A percentile compares a stretch with the other conserved stretches of the same genome.
Conservation (phyloP, 1,140 invertebrate species). For the Aphaenogaster rudis region DNA sequence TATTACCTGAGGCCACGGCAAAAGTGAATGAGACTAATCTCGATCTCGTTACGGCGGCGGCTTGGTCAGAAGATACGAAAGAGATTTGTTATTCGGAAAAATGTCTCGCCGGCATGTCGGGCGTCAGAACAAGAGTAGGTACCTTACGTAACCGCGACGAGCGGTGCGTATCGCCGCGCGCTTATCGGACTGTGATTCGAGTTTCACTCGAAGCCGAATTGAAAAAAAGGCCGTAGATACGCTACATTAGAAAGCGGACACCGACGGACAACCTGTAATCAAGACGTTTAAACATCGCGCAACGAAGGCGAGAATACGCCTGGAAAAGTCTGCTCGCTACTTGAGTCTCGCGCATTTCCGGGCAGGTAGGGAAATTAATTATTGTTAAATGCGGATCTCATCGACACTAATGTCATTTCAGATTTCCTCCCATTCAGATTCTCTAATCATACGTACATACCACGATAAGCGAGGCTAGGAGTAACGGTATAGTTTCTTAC, state of each 20-base stretch:
- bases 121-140: constrained; percentile 58
- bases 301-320: background rate
- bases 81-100: constrained; percentile 63
- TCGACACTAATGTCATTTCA: constrained; percentile 26
- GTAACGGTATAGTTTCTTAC: constrained; percentile 1
- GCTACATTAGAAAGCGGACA: constrained; percentile 76
- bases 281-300: constrained; percentile 65
- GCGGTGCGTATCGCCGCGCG: constrained; percentile 19
- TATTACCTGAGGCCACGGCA: constrained; percentile 17
- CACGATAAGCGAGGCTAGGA: background rate
- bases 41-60: constrained; percentile 50
- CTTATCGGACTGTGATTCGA: constrained; percentile 67
- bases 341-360: background rate
- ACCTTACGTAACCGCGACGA: constrained; percentile 65
- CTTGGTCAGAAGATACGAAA: constrained; percentile 57
- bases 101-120: constrained; percentile 26
- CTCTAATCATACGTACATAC: background rate
- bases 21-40: constrained; percentile 58
- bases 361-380: constrained; percentile 39
- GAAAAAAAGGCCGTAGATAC: constrained; percentile 61
- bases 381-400: constrained; percentile 25
- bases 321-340: background rate
- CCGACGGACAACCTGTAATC: constrained; percentile 72
- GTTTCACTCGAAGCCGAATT: constrained; percentile 68
- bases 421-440: constrained; percentile 26